Evolutionary conservation across 2,888 invertebrate genomes (phyloP).

Genomic region (Dryobotodes eremita): DNA sequence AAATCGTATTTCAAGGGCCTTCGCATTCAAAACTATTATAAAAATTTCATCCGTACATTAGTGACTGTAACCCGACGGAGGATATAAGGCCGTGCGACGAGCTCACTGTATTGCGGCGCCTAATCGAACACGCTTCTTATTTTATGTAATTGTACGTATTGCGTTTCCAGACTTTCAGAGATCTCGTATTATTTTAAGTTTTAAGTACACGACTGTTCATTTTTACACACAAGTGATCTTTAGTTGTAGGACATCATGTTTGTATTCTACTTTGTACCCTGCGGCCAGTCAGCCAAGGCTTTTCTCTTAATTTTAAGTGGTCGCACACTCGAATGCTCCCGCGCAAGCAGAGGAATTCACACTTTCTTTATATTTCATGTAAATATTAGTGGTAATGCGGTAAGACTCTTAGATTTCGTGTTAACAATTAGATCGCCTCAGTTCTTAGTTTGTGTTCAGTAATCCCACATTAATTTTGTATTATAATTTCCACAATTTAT

Average conservation of each 20-base stretch:
- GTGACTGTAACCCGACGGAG: constrained; percentile 43
- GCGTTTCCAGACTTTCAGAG: constrained; percentile 91
- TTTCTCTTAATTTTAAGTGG: constrained; percentile 72
- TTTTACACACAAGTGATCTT: constrained; percentile 85
- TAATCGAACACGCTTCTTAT: constrained; percentile 78
- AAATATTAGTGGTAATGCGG: constrained; percentile 78
- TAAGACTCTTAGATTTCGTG: constrained; percentile 76
- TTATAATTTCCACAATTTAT: constrained; percentile 78
- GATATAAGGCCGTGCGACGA: constrained; percentile 41
- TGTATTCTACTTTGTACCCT: constrained; percentile 71
- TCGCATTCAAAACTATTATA: neutral
- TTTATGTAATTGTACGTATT: constrained; percentile 86
- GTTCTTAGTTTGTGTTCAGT: constrained; percentile 83
- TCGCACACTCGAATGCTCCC: constrained; percentile 74
- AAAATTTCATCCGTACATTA: constrained; percentile 11
- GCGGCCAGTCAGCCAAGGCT: constrained; percentile 79
- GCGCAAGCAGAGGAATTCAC: constrained; percentile 65
- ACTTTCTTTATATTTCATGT: constrained; percentile 73
- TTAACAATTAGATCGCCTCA: constrained; percentile 73
- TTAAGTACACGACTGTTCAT: constrained; percentile 88
- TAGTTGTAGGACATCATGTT: constrained; percentile 78
- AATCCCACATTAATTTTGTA: constrained; percentile 77
- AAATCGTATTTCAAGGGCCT: neutral
- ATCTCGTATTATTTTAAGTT: constrained; percentile 90
- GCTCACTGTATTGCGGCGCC: constrained; percentile 63